Percentiles rank a stretch among this genome's conserved stretches.
Evolutionary conservation across 1,140 invertebrate genomes (phyloP).

Genomic region (Caerostris darwini): DNA sequence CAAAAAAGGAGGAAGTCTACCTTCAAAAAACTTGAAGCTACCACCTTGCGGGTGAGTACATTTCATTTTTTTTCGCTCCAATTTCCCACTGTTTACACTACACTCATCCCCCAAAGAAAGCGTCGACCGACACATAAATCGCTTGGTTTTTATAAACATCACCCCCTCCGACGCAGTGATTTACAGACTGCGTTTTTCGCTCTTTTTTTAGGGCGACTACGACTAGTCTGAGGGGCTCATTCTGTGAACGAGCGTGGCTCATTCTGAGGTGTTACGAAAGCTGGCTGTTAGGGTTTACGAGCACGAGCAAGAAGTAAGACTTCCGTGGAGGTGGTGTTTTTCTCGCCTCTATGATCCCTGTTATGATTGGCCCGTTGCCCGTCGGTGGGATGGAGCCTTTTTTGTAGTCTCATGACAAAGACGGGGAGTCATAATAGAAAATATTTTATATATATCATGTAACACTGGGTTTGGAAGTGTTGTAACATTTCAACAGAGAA

Average conservation of each 20-base stretch:
- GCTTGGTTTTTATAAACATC: neutral
- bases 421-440: neutral
- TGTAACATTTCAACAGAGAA: too few species aligned
- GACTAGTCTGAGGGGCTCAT: neutral
- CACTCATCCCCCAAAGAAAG: neutral
- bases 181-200: neutral
- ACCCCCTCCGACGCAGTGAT: neutral
- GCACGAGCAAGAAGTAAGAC: neutral
- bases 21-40: too few species aligned
- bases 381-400: neutral
- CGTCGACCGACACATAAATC: neutral
- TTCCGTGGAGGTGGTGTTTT: conserved; percentile 25
- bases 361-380: neutral
- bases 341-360: neutral
- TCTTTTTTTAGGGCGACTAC: neutral
- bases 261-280: neutral
- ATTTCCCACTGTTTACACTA: neutral
- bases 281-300: neutral
- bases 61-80: neutral
- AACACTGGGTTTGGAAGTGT: too few species aligned
- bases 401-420: neutral
- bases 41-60: too few species aligned
- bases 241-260: too few species aligned
- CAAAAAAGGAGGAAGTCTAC: too few species aligned
- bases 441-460: neutral